Percentiles rank a stretch among this genome's conserved stretches.
Evolutionary conservation across 2,888 invertebrate species (phyloP).

Genomic region (Sarcophaga variegata): DNA sequence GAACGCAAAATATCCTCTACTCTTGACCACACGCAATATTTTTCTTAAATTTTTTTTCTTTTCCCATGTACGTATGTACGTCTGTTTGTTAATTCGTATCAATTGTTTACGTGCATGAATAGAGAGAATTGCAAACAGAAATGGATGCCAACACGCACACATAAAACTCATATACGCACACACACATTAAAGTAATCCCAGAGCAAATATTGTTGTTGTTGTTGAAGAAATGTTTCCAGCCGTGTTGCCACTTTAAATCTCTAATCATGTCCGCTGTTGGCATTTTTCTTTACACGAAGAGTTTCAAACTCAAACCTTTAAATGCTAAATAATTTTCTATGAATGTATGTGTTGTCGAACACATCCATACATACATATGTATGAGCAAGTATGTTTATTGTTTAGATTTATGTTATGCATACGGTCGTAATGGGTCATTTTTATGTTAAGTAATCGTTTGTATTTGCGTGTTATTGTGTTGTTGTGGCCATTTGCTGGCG

Average conservation of each 20-base stretch:
- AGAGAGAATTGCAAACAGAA: conserved; percentile 17
- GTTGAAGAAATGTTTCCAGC: conserved; percentile 15
- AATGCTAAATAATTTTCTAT: neutral
- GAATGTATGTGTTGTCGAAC: too few relatives aligned
- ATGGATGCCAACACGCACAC: neutral
- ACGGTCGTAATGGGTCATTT: conserved; percentile 17
- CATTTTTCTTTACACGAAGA: conserved; percentile 2
- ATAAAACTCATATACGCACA: neutral
- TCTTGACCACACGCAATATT: conserved; percentile 13
- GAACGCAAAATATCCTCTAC: neutral
- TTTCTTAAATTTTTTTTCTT: neutral
- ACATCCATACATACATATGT: neutral
- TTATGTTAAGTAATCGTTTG: conserved; percentile 23
- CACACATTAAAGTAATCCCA: neutral
- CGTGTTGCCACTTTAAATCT: conserved; percentile 23
- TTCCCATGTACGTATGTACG: neutral
- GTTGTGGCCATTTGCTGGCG: too few relatives aligned
- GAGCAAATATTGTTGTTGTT: neutral
- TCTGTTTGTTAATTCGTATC: neutral
- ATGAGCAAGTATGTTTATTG: neutral
- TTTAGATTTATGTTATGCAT: conserved; percentile 17
- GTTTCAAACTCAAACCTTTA: neutral
- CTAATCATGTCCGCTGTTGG: neutral
- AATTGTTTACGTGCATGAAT: conserved; percentile 11
- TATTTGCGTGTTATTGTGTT: conserved; percentile 20